Percentiles rank a stretch among this genome's conserved stretches.
phyloP scores from a whole-genome alignment of 2,797 vertebrate species.

The Chaetophractus vellerosus region DNA sequence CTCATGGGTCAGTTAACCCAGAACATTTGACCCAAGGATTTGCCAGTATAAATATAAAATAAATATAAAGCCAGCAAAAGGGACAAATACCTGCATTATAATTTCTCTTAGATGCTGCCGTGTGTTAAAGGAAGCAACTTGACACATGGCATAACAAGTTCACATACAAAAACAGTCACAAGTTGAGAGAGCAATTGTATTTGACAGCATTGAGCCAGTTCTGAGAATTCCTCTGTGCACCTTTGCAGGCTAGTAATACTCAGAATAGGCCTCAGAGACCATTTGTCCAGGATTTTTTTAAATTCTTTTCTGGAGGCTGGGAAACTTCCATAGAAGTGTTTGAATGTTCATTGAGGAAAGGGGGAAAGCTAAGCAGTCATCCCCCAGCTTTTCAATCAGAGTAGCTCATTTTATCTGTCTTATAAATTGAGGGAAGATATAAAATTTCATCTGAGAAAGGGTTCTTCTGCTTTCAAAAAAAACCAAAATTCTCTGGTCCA shows the following conservation, averaged over 20 bases:
- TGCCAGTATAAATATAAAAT: background rate
- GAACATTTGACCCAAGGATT: conserved; percentile 14
- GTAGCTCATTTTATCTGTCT: background rate
- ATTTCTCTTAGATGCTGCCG: background rate
- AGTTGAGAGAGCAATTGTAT: background rate
- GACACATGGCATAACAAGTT: background rate
- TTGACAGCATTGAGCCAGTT: background rate
- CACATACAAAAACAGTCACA: background rate
- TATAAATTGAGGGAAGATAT: background rate
- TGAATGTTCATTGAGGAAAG: background rate
- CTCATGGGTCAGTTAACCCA: background rate
- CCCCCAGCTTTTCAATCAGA: background rate
- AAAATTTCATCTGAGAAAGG: conserved; percentile 28
- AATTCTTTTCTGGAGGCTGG: background rate
- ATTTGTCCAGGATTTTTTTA: background rate
- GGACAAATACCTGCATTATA: background rate
- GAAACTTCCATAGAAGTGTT: background rate
- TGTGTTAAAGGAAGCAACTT: background rate
- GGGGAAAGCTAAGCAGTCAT: background rate
- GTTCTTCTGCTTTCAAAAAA: background rate
- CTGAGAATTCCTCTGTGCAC: background rate
- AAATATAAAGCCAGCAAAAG: background rate
- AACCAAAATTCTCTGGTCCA: conserved; percentile 35
- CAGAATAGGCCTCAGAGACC: background rate
- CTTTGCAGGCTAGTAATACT: background rate